Base-by-base conservation (phyloP, 2,113 vertebrate species). In the Rhinolophus sinicus region DNA sequence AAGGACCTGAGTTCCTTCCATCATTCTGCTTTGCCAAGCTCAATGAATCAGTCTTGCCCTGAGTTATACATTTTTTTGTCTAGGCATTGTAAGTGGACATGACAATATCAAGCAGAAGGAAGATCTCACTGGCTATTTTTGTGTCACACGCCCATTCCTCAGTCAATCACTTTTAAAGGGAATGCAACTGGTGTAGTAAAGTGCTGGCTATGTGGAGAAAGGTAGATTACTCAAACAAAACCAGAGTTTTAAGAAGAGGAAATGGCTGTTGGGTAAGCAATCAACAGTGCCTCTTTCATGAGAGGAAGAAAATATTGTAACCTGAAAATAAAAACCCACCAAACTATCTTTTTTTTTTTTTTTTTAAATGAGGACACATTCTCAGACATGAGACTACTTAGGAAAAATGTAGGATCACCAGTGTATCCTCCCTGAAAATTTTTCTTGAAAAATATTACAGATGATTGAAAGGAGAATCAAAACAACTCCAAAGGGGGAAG, bases 401-500 rank as follows among this genome's bases (percentile, higher is more conserved):
- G 56, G 67, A 69, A 78, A 88, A 85, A 52, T 54, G 52, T 35
- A 52, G n/a, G n/a, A n/a, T 35, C 33, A 75, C 13, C 40, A 22
- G 33, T 24, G 54, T 47, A 58, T 13, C 56, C 47, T 67, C 54
- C 28, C 40, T 83, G 28, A 94, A 90, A 90, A 6, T 28, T 26
- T 76, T 86, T 44, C 67, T 62, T 67, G 18, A 90, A 82, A 54
- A 67, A 84, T 73, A 54, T 52, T 72, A 84, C 18, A 78, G 40
- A 58, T 73, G 60, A 86, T n/a, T 83, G 38, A 88, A 40, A 70
- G 19, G 58, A 50, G 52, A 92, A 72, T 72, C 73, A 92, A 93
- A 95, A 91, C 47, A 93, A 86, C 30, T 72, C 54, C 35, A 35
- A 83, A 85, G 56, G n/a, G 40, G 64, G 28, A 90, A 80, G 22